Conservation (phyloP, 2,888 invertebrate genomes). For the Polymixis flavicincta region DNA sequence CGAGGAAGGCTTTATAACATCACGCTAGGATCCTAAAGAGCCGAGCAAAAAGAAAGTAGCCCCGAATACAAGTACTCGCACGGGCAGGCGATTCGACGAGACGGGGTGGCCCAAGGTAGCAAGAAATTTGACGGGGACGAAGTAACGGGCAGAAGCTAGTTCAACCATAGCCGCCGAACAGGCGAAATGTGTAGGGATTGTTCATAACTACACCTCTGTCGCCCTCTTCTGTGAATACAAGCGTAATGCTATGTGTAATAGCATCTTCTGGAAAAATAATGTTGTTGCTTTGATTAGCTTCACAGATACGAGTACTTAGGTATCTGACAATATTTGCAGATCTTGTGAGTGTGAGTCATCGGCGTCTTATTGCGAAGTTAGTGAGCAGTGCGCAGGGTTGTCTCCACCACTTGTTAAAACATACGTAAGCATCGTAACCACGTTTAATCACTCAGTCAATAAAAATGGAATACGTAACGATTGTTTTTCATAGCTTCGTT, state of each 20-base stretch:
- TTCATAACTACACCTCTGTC: neutral
- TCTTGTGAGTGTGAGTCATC: slow-evolving; percentile 65
- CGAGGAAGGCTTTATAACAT: too few relatives aligned
- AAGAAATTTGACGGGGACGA: too few relatives aligned
- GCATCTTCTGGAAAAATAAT: slow-evolving; percentile 45
- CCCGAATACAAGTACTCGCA: too few relatives aligned
- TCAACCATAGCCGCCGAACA: neutral
- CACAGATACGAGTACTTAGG: slow-evolving; percentile 51
- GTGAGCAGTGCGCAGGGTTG: slow-evolving; percentile 59
- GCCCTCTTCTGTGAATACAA: neutral
- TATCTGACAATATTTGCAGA: slow-evolving; percentile 70
- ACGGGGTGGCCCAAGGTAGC: too few relatives aligned
- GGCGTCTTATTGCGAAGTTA: slow-evolving; percentile 69
- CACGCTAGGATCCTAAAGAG: too few relatives aligned
- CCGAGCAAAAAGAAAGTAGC: too few relatives aligned
- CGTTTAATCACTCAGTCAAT: slow-evolving; percentile 12
- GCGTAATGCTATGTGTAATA: slow-evolving; percentile 17
- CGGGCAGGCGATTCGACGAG: too few relatives aligned
- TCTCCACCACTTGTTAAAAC: slow-evolving; percentile 45
- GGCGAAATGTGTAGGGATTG: neutral
- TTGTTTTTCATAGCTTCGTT: slow-evolving; percentile 6
- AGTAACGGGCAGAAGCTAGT: too few relatives aligned
- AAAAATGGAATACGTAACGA: slow-evolving; percentile 15
- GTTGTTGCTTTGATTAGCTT: slow-evolving; percentile 47
- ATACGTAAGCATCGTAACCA: slow-evolving; percentile 8